Percentiles rank a stretch among this genome's conserved stretches.
These are phyloP conservation scores for Dromococcyx pavoninus DNA, from an alignment of 2,797 vertebrate genomes.

Conservation along the genomic window DNA sequence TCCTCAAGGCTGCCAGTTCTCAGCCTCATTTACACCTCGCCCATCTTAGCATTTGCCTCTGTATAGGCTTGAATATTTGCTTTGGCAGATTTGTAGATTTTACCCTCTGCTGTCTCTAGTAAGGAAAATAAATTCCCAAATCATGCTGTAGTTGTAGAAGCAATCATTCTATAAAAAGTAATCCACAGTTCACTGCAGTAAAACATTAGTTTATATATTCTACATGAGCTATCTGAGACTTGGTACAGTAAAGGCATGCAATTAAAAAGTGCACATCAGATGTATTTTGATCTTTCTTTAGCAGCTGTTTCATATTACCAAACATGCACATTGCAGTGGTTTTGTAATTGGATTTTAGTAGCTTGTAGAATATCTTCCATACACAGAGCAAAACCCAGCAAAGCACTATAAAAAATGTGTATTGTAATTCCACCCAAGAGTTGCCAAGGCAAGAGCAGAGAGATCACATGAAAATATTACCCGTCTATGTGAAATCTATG, in stretches of 20 bases:
- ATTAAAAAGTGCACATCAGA: slow-evolving; percentile 33
- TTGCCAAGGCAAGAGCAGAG: not conserved
- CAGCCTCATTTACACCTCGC: not conserved
- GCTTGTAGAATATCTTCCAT: slow-evolving; percentile 17
- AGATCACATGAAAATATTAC: not conserved
- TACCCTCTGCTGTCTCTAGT: not conserved
- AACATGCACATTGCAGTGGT: slow-evolving; percentile 1
- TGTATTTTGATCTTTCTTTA: slow-evolving; percentile 21
- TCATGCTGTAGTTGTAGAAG: not conserved
- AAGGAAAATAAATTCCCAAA: slow-evolving; percentile 8
- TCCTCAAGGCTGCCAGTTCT: not conserved
- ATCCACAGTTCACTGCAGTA: not conserved
- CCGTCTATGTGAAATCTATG: not conserved
- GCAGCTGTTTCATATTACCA: slow-evolving; percentile 47
- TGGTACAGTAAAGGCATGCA: not conserved
- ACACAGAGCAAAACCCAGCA: slow-evolving; percentile 5
- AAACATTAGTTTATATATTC: not conserved
- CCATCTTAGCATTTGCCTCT: not conserved
- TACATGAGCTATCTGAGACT: not conserved
- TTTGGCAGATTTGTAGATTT: not conserved
- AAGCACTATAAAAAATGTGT: not conserved
- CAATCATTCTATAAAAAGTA: slow-evolving; percentile 9
- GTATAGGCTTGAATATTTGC: not conserved
- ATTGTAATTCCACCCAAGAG: not conserved
- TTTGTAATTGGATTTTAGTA: slow-evolving; percentile 45